Conservation (phyloP, 2,888 invertebrate species). For the Mythimna loreyi region DNA sequence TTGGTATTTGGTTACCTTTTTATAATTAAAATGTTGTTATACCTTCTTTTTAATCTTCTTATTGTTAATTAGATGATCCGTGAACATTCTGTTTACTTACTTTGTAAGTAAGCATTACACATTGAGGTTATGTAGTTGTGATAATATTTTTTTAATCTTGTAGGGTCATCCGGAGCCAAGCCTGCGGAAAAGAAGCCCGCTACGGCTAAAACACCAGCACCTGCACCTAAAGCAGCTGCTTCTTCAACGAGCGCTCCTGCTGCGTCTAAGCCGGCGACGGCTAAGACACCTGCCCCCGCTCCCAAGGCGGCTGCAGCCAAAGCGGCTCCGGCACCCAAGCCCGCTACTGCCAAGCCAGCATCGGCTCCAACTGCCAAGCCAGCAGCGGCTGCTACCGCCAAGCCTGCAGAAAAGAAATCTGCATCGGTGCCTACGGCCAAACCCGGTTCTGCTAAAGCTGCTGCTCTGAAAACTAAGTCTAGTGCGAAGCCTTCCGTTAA, state of each 20-base stretch:
- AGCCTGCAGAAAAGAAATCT: constrained; percentile 84
- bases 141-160: constrained; percentile 35
- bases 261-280: constrained; percentile 81
- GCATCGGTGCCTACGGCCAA: constrained; percentile 85
- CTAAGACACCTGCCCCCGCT: constrained; percentile 84
- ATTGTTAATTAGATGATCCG: neutral
- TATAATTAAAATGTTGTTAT: neutral
- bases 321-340: constrained; percentile 80
- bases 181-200: constrained; percentile 87
- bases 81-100: neutral
- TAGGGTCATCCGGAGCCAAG: constrained; percentile 84
- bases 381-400: constrained; percentile 76
- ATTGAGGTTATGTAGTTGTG: constrained; percentile 70
- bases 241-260: constrained; percentile 69
- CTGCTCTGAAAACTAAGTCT: constrained; percentile 87
- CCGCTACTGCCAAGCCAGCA: constrained; percentile 86
- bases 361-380: constrained; percentile 87
- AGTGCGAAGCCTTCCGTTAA: constrained; percentile 89
- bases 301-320: constrained; percentile 86
- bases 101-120: neutral
- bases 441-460: constrained; percentile 89
- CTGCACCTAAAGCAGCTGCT: constrained; percentile 85
- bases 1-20: neutral
- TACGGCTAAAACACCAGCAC: constrained; percentile 85
- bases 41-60: neutral